Evolutionary conservation across 2,797 vertebrate species (phyloP).

Genomic region (Pteropus rufus): DNA sequence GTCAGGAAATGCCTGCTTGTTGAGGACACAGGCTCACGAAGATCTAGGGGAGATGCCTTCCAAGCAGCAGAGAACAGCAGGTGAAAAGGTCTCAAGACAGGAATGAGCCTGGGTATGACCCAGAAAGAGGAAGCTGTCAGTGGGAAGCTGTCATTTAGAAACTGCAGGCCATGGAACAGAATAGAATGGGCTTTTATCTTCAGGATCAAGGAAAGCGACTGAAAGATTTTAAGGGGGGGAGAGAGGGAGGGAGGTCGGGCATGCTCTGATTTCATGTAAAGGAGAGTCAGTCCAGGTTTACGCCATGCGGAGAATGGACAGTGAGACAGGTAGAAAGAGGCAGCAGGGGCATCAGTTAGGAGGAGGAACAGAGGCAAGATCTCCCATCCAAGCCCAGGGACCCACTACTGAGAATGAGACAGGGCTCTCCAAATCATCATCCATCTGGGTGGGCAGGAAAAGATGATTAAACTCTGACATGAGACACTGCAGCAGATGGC

Average conservation of each 20-base stretch:
- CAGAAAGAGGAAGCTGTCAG: background rate
- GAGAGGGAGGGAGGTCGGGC: background rate
- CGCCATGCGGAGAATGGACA: background rate
- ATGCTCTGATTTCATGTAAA: background rate
- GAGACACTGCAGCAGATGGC: background rate
- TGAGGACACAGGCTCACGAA: background rate
- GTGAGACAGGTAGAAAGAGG: background rate
- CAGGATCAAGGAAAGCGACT: background rate
- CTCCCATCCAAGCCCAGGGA: background rate
- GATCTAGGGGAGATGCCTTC: background rate
- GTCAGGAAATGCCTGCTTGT: background rate
- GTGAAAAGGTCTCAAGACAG: background rate
- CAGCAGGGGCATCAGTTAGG: background rate
- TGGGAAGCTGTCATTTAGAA: background rate
- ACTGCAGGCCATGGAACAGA: background rate
- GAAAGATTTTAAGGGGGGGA: background rate
- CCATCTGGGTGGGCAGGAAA: background rate
- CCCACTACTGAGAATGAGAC: background rate
- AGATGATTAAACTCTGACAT: conserved; percentile 29
- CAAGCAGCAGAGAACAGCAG: background rate
- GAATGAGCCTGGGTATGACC: background rate
- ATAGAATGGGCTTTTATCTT: background rate
- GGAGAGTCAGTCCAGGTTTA: background rate
- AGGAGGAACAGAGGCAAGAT: background rate
- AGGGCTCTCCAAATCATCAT: background rate